Base-by-base conservation (phyloP, 1,140 invertebrate genomes). In the Megalopta genalis region DNA sequence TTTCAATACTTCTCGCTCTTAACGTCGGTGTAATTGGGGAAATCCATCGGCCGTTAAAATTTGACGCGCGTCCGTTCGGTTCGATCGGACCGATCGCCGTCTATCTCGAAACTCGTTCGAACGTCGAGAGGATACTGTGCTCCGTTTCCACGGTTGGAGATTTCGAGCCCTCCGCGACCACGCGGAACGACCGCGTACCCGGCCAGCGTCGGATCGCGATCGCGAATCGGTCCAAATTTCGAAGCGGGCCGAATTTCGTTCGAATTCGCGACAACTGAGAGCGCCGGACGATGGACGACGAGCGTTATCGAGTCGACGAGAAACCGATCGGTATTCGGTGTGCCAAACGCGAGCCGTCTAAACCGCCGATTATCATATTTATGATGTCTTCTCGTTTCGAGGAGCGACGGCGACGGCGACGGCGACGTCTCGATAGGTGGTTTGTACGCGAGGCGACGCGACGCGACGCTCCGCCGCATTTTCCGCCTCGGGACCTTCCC, bases 301-400 rank as follows among this genome's bases (percentile, higher is more conserved):
- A 12, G 25, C 2, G 49, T 5, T 10, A 0, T 14, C 9, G 52
- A 27, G 12, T 66, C 62, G 77, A 79, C 62, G 71, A 16, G 63
- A 60, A 66, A 60, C 70, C 66, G 62, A 79, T 74, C 77, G 52
- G 63, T 52, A 74, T 74, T 74, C 77, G 52, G 63, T 52, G 74
- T 79, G 77, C 77, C 39, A 63, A 66, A 74, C 71, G 74, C 77
- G 77, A 62, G 52, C 42, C 39, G 77, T 49, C 71, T 74, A 74
- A 79, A 79, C 63, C 77, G 39, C 2, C 52, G 71, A 79, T 79
- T 74, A 79, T 79, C 77, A 79, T 79, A 79, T 79, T 79, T 79
- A 79, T 74, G 77, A 74, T 72, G 63, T 73, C 77, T 73, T 72
- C 70, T 49, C 62, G 63, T 70, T 74, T 66, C 70, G 25, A 39